Evolutionary conservation across 2,888 invertebrate species (phyloP), one percentile per base, ranked within the genome.

Genomic region (Hypsopygia costalis): DNA sequence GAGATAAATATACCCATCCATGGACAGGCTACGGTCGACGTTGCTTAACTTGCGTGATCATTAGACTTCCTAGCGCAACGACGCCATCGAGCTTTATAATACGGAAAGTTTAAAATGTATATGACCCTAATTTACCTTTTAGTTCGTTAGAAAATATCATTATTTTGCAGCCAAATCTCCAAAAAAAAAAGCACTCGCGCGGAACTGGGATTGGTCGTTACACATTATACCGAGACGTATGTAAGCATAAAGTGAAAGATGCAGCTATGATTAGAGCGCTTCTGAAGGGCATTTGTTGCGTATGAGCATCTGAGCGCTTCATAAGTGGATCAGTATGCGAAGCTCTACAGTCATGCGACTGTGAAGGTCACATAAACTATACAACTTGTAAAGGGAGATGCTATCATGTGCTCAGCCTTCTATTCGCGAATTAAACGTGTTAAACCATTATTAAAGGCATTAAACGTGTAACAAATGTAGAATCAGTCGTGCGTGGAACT

Each of bases 281-380:
- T 6, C 25, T 25, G 25, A 25, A 25, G 25, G 25, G 25, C 25
- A 25, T 25, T 25, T 6, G n/a, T 7, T 25, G 7, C 25, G 25
- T n/a, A 5, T 25, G 25, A 8, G 25, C 25, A n/a, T 25, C 25
- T 25, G 1, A n/a, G 8, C 7, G 25, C 25, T 25, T 21, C 6
- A 6, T 5, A 25, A 25, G 25, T 25, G 25, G 3, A 25, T 25
- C 25, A 25, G 7, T 25, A 25, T 8, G 25, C 2, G 25, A 6
- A 25, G 5, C 8, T 25, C 8, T 25, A 25, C 39, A 75, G 73
- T 81, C 78, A 77, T 73, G 70, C 78, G 79, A 78, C 69, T 72
- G 46, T 46, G 73, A 76, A 77, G 78, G 78, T 54, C 70, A 58
- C 22, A n/a, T n/a, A n/a, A n/a, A n/a, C 27, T 48, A 39, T 7